phyloP scores from a whole-genome alignment of 2,888 invertebrate species.

The Rhingia rostrata region DNA sequence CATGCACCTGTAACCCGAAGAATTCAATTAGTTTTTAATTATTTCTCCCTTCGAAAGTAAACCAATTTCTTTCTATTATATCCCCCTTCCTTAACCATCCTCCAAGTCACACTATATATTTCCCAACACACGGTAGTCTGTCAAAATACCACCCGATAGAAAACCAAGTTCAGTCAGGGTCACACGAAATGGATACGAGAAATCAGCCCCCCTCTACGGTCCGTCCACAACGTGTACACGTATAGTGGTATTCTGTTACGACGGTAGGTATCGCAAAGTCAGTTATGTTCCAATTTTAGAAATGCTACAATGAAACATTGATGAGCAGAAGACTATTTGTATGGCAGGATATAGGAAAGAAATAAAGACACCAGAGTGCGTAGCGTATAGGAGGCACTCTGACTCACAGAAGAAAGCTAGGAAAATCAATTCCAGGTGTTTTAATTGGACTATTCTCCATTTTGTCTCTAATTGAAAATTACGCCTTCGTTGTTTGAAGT shows the following conservation, averaged over 20 bases:
- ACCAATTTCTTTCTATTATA: slow-evolving; percentile 49
- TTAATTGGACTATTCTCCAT: slow-evolving; percentile 47
- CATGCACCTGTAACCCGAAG: slow-evolving; percentile 53
- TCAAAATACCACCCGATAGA: slow-evolving; percentile 39
- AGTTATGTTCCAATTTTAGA: slow-evolving; percentile 67
- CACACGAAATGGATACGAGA: slow-evolving; percentile 57
- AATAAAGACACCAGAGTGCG: slow-evolving; percentile 29
- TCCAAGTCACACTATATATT: slow-evolving; percentile 24
- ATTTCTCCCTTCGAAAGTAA: slow-evolving; percentile 43
- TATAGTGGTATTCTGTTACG: slow-evolving; percentile 38
- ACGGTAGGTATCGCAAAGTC: slow-evolving; percentile 37
- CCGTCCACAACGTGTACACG: neutral
- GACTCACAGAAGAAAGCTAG: slow-evolving; percentile 17
- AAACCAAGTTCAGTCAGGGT: slow-evolving; percentile 56
- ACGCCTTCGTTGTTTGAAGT: slow-evolving; percentile 41
- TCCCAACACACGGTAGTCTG: slow-evolving; percentile 47
- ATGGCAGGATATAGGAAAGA: slow-evolving; percentile 5
- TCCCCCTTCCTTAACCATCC: neutral
- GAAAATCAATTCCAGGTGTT: slow-evolving; percentile 69
- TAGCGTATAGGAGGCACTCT: slow-evolving; percentile 4
- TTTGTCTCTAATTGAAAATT: slow-evolving; percentile 56
- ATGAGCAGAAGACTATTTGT: slow-evolving; percentile 55
- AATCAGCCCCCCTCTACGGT: slow-evolving; percentile 9
- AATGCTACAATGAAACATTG: slow-evolving; percentile 67
- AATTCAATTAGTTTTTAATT: slow-evolving; percentile 61